Evolutionary conservation across 2,888 invertebrate species (phyloP).

Genomic region (Eretmocerus hayati): DNA sequence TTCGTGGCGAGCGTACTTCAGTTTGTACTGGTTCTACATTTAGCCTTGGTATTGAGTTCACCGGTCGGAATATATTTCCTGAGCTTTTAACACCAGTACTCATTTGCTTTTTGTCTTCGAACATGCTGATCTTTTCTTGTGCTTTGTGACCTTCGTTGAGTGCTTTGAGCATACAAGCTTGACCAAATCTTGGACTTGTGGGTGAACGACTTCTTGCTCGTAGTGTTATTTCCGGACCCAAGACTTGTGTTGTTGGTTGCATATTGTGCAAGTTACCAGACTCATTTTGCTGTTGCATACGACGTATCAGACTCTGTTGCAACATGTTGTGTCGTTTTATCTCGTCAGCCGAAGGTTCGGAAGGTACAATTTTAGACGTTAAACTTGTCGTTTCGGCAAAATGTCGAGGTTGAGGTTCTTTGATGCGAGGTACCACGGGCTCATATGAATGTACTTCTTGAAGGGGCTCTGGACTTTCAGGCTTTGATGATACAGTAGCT

Average conservation of each 20-base stretch:
- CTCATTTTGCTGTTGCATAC: conserved; percentile 23
- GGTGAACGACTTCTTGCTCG: conserved; percentile 17
- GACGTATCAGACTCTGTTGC: conserved; percentile 35
- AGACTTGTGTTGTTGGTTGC: conserved; percentile 1
- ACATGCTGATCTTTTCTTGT: conserved; percentile 34
- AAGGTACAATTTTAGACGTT: neutral
- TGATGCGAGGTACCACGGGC: conserved; percentile 5
- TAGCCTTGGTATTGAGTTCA: conserved; percentile 29
- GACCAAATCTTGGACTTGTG: conserved; percentile 23
- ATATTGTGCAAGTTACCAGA: neutral
- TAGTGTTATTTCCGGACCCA: no score
- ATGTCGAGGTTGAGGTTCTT: conserved; percentile 7
- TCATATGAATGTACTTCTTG: conserved; percentile 1
- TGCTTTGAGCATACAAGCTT: conserved; percentile 22
- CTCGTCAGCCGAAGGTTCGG: conserved; percentile 24
- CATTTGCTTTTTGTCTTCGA: conserved; percentile 29
- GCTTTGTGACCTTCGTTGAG: conserved; percentile 31
- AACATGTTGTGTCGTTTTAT: conserved; percentile 40
- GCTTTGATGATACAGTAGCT: conserved; percentile 36
- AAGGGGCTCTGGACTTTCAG: conserved; percentile 22
- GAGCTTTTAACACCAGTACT: conserved; percentile 28
- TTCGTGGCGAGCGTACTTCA: conserved; percentile 23
- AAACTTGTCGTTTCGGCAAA: conserved; percentile 6
- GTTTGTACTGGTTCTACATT: conserved; percentile 28
- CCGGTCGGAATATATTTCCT: conserved; percentile 29